These are phyloP conservation scores for Medauroidea extradentata DNA, from an alignment of 1,140 invertebrate species.

Conservation along the genomic window DNA sequence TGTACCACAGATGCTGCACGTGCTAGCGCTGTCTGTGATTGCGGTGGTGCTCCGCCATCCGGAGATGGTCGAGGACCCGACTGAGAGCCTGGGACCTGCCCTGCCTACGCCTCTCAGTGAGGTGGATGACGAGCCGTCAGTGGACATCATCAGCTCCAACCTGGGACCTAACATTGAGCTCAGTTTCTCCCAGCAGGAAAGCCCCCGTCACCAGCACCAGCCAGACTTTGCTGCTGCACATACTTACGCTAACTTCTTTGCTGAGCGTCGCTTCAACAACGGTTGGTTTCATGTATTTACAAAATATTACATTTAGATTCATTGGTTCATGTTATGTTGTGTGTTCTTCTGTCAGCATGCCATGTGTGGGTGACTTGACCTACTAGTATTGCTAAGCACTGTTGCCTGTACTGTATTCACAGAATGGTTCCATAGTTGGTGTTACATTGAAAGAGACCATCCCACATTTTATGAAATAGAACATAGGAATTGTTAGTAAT, in stretches of 20 bases:
- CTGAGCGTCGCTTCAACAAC: conserved; percentile 9
- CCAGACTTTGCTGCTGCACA: conserved; percentile 1
- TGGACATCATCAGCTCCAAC: conserved; percentile 4
- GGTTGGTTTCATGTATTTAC: conserved; percentile 31
- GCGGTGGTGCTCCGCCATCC: conserved; percentile 69
- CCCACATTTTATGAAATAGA: too few relatives aligned
- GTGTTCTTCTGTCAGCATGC: too few relatives aligned
- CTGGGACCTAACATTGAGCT: conserved; percentile 2
- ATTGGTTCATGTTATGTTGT: too few relatives aligned
- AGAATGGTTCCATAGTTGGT: too few relatives aligned
- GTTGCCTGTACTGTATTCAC: too few relatives aligned
- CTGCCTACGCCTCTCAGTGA: conserved; percentile 64
- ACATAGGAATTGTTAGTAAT: too few relatives aligned
- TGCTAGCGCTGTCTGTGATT: conserved; percentile 62
- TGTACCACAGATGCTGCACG: conserved; percentile 66
- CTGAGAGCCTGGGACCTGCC: conserved; percentile 38
- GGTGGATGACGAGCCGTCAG: conserved; percentile 42
- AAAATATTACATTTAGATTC: too few relatives aligned
- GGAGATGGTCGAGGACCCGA: conserved; percentile 51
- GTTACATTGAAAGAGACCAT: too few relatives aligned
- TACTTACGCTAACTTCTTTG: conserved; percentile 3
- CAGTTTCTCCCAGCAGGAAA: background rate
- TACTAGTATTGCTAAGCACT: too few relatives aligned
- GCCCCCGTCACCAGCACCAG: background rate
- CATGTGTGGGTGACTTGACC: too few relatives aligned